phyloP scores from a whole-genome alignment of 2,797 vertebrate species.

The Melopsittacus undulatus region DNA sequence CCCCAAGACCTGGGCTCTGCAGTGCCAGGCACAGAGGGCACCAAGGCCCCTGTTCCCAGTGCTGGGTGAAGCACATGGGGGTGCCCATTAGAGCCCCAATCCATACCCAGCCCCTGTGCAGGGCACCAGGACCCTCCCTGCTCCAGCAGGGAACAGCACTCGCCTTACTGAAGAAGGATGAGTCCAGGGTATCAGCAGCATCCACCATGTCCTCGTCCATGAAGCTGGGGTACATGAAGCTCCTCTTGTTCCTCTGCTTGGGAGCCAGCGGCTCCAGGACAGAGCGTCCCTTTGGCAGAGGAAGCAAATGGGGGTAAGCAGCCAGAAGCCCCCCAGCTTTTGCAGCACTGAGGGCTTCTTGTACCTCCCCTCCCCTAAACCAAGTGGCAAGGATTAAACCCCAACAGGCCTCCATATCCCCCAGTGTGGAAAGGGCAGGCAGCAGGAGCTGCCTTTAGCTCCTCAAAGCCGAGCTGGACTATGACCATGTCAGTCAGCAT shows the following conservation, averaged over 20 bases:
- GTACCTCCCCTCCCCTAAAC: background rate
- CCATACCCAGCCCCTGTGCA: fast-evolving
- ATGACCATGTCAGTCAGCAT: fast-evolving
- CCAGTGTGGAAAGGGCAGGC: fast-evolving
- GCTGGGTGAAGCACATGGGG: background rate
- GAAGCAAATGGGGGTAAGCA: background rate
- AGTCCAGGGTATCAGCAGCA: conserved; percentile 84
- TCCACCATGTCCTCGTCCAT: conserved; percentile 90
- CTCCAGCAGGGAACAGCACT: conserved; percentile 52
- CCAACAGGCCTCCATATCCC: background rate
- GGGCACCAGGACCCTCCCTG: fast-evolving
- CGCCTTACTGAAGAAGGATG: conserved; percentile 96
- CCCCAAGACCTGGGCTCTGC: fast-evolving
- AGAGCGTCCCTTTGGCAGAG: conserved; percentile 82
- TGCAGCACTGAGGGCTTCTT: background rate
- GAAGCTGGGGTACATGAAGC: conserved; percentile 89
- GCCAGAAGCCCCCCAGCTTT: background rate
- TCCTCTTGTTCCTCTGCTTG: conserved; percentile 80
- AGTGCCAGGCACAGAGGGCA: background rate
- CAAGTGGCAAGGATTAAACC: background rate
- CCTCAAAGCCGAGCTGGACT: fast-evolving
- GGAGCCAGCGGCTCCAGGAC: conserved; percentile 80
- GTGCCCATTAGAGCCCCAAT: background rate
- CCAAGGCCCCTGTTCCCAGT: fast-evolving
- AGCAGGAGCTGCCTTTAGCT: background rate